Conservation (phyloP, 2,888 invertebrate species). For the Tholera decimalis region DNA sequence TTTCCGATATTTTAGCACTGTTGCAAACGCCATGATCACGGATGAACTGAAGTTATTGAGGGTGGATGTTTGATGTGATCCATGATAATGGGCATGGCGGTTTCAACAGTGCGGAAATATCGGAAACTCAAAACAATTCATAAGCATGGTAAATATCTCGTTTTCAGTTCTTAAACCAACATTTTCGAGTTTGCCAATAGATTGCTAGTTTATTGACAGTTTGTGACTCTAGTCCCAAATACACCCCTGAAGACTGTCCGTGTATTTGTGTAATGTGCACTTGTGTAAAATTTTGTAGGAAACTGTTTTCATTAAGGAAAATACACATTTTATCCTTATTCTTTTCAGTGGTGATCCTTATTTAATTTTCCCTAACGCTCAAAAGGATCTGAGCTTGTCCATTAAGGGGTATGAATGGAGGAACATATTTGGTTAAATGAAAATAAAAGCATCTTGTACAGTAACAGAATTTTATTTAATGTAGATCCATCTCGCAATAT, state of each 20-base stretch:
- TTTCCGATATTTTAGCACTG: too few species aligned
- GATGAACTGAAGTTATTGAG: too few species aligned
- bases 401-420: constrained; percentile 7
- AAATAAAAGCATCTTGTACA: constrained; percentile 81
- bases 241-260: neutral
- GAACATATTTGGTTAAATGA: constrained; percentile 26
- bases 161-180: neutral
- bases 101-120: too few species aligned
- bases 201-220: neutral
- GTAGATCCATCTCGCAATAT: constrained; percentile 89
- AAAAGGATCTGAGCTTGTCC: constrained; percentile 5
- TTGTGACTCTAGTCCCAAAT: neutral
- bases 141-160: too few species aligned
- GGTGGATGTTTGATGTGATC: too few species aligned
- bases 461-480: constrained; percentile 92
- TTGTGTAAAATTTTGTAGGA: neutral
- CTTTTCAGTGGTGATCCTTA: constrained; percentile 14
- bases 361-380: constrained; percentile 28
- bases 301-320: neutral
- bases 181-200: neutral
- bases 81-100: too few species aligned
- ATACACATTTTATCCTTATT: neutral
- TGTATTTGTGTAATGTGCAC: neutral
- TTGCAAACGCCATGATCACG: too few species aligned
- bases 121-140: too few species aligned